Evolutionary conservation across 2,113 vertebrate species (phyloP).

Genomic region (Lonchura striata): DNA sequence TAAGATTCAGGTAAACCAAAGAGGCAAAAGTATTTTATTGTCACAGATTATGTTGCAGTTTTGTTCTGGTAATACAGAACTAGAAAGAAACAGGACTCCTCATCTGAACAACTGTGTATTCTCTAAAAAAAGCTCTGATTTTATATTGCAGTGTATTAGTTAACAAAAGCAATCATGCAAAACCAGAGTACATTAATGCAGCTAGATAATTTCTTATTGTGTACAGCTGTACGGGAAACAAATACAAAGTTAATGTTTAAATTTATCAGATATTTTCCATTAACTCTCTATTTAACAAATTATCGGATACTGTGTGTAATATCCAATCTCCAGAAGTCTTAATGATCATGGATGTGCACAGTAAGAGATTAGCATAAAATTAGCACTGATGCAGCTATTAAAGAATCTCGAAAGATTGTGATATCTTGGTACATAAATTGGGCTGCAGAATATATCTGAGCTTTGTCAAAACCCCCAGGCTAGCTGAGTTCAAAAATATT

Average conservation of each 20-base stretch:
- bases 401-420: constrained; percentile 6
- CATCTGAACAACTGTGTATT: not conserved
- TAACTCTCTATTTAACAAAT: constrained; percentile 64
- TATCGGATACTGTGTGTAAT: constrained; percentile 44
- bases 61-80: not conserved
- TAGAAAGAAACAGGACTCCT: not conserved
- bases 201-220: constrained; percentile 31
- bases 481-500: not conserved
- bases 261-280: constrained; percentile 61
- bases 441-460: not conserved
- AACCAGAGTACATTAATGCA: constrained; percentile 8
- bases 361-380: constrained; percentile 66
- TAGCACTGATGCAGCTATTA: constrained; percentile 63
- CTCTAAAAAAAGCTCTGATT: constrained; percentile 2
- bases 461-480: not conserved
- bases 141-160: not conserved
- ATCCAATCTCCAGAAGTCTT: constrained; percentile 48
- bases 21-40: constrained; percentile 38
- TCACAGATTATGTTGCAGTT: not conserved
- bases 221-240: constrained; percentile 17
- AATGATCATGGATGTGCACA: constrained; percentile 56
- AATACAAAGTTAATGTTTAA: constrained; percentile 18
- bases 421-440: constrained; percentile 37
- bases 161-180: constrained; percentile 34
- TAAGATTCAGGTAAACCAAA: constrained; percentile 56